phyloP scores from a whole-genome alignment of 2,113 vertebrate genomes.

The Cyanoramphus novaezelandiae region DNA sequence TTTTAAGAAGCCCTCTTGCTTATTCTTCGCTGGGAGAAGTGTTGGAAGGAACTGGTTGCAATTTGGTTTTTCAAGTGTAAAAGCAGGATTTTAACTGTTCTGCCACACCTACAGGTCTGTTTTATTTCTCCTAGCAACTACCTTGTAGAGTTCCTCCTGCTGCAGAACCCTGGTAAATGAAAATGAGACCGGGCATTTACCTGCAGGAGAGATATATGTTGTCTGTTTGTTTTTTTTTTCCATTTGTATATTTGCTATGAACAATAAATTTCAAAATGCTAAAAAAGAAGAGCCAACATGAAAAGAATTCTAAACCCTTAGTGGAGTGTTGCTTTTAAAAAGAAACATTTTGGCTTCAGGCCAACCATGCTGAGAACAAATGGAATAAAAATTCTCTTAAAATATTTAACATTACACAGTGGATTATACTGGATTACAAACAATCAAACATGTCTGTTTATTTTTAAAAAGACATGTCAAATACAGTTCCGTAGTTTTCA shows the following conservation, averaged over 20 bases:
- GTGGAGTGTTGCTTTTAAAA: conserved; percentile 36
- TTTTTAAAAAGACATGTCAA: conserved; percentile 5
- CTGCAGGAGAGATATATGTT: not conserved
- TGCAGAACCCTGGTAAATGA: not conserved
- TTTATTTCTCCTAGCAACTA: not conserved
- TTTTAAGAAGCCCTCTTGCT: not conserved
- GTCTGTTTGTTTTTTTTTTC: not conserved
- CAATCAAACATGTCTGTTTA: conserved; percentile 41
- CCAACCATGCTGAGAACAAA: conserved; percentile 25
- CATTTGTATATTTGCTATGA: conserved; percentile 20
- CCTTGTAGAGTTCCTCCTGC: not conserved
- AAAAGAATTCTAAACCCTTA: conserved; percentile 49
- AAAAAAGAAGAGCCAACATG: conserved; percentile 63
- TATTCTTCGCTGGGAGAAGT: not conserved
- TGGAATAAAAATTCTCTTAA: conserved; percentile 44
- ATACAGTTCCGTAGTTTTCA: not conserved
- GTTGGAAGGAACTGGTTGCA: not conserved
- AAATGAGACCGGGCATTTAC: not conserved
- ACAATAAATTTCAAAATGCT: conserved; percentile 59
- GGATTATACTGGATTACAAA: conserved; percentile 49
- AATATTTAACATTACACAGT: conserved; percentile 44
- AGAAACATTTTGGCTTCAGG: conserved; percentile 49
- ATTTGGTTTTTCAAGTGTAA: not conserved
- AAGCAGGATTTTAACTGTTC: not conserved
- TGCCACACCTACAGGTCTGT: not conserved